phyloP scores from a whole-genome alignment of 2,888 invertebrate genomes.

The Caenorhabditis macrosperma region DNA sequence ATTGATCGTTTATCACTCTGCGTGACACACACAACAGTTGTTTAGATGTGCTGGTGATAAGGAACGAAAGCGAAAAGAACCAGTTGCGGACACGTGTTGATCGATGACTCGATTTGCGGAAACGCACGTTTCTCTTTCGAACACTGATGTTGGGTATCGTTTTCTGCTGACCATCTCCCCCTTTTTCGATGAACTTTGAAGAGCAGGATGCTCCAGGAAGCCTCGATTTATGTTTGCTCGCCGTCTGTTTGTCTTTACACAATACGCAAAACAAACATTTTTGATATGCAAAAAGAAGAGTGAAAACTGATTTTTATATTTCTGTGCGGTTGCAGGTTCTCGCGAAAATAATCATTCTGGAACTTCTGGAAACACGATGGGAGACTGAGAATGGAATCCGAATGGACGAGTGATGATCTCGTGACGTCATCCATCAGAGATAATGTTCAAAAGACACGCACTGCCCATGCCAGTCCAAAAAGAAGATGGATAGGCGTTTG shows the following conservation, averaged over 20 bases:
- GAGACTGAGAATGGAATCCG: no score
- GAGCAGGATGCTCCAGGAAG: neutral
- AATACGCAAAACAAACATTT: neutral
- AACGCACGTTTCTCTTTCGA: conserved; percentile 17
- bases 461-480: no score
- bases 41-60: neutral
- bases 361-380: neutral
- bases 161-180: conserved; percentile 30
- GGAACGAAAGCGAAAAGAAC: conserved; percentile 10
- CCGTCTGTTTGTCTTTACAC: neutral
- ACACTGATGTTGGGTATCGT: conserved; percentile 18
- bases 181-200: neutral
- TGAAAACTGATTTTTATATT: neutral
- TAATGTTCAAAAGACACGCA: no score
- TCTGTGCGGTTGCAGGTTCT: neutral
- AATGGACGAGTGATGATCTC: no score
- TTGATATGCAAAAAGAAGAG: neutral
- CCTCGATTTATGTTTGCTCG: neutral
- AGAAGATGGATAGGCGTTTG: no score
- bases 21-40: no score
- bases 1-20: neutral
- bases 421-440: no score
- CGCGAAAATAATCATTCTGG: neutral
- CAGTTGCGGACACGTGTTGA: conserved; percentile 28
- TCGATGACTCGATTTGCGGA: conserved; percentile 8